Conservation (phyloP, 2,113 vertebrate genomes). For the Dolichallabes microphthalmus region DNA sequence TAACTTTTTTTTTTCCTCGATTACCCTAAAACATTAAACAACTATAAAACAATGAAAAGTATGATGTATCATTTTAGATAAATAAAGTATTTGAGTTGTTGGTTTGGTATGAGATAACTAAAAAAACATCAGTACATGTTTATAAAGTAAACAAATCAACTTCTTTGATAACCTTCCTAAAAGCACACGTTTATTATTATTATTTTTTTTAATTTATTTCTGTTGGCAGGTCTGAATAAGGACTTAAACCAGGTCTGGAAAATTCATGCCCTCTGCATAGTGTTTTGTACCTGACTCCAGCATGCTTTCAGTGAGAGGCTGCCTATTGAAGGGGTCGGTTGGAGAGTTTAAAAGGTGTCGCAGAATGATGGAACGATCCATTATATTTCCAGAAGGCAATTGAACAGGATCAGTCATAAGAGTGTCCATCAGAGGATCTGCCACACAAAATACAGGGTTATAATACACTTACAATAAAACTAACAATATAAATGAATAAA, state of each 20-base stretch:
- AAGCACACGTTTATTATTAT: not conserved
- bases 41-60: not conserved
- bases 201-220: not conserved
- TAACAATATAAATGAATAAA: not conserved
- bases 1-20: too few relatives aligned
- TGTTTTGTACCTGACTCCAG: conserved; percentile 87
- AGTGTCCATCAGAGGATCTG: conserved; percentile 98
- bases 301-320: conserved; percentile 95
- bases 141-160: not conserved
- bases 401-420: conserved; percentile 96
- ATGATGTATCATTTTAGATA: not conserved
- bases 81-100: not conserved
- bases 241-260: not conserved
- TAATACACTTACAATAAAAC: not conserved
- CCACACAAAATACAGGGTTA: conserved; percentile 23
- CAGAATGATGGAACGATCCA: conserved; percentile 95
- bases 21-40: not conserved
- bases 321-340: conserved; percentile 96
- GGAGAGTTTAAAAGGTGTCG: conserved; percentile 95
- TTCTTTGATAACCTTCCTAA: not conserved
- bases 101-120: not conserved
- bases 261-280: not conserved
- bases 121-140: not conserved
- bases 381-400: conserved; percentile 92
- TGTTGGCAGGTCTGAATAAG: too few relatives aligned